phyloP scores from a whole-genome alignment of 2,113 vertebrate genomes.

The Platichthys stellatus region DNA sequence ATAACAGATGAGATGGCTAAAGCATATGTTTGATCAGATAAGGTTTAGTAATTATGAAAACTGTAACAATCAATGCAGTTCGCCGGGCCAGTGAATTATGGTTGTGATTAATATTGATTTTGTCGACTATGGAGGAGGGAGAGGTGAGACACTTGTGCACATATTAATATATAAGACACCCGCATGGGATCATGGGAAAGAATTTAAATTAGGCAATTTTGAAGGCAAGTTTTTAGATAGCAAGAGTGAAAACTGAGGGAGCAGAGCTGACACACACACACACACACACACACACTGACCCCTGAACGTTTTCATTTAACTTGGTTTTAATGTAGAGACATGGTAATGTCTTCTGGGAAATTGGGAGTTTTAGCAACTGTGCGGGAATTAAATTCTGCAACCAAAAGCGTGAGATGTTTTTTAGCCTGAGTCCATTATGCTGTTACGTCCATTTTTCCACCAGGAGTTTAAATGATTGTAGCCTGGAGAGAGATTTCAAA shows the following conservation, averaged over 20 bases:
- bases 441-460: too few relatives aligned
- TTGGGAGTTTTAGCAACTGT: too few relatives aligned
- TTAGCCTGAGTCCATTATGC: too few relatives aligned
- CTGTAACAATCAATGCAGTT: conserved; percentile 46
- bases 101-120: conserved; percentile 63
- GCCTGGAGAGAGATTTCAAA: too few relatives aligned
- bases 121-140: conserved; percentile 2
- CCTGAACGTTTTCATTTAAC: too few relatives aligned
- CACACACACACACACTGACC: too few relatives aligned
- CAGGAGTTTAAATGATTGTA: too few relatives aligned
- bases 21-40: conserved; percentile 56
- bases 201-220: conserved; percentile 22
- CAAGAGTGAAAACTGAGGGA: not conserved
- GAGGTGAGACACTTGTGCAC: conserved; percentile 8
- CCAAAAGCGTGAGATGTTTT: too few relatives aligned
- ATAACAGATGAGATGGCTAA: conserved; percentile 40
- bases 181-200: conserved; percentile 28
- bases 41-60: conserved; percentile 49
- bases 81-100: conserved; percentile 34
- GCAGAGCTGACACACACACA: not conserved
- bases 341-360: too few relatives aligned
- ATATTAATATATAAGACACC: conserved; percentile 23
- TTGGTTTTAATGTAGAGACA: too few relatives aligned
- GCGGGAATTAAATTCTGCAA: too few relatives aligned
- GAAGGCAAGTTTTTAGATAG: not conserved